phyloP scores from a whole-genome alignment of 2,888 invertebrate genomes.

The Acanthosepion lycidas region DNA sequence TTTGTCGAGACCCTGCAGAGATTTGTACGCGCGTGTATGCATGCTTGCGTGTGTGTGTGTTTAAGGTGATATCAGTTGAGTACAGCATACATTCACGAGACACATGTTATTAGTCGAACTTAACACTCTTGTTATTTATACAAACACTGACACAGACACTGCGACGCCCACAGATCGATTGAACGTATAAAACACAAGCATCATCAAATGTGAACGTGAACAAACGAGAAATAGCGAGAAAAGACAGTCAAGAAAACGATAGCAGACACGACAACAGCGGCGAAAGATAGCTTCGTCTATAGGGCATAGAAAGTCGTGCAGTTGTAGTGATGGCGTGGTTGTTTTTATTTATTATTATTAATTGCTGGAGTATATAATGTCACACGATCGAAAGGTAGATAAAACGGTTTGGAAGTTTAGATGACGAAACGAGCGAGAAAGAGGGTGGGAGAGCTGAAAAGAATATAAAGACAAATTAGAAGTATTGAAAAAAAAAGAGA shows the following conservation, averaged over 20 bases:
- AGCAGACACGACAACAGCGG: background rate
- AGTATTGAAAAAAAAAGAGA: no score
- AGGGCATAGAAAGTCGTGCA: background rate
- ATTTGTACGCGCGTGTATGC: background rate
- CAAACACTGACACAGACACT: background rate
- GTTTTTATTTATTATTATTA: background rate
- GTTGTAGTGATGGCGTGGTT: background rate
- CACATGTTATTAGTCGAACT: background rate
- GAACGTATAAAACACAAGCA: background rate
- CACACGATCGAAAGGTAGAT: background rate
- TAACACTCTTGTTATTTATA: background rate
- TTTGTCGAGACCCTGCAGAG: background rate
- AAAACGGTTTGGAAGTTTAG: background rate
- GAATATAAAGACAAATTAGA: no score
- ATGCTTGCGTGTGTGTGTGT: background rate
- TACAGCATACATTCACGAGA: background rate
- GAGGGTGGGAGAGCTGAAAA: no score
- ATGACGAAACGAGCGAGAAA: no score
- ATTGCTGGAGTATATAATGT: background rate
- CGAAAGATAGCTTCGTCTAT: background rate
- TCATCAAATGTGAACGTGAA: conserved; percentile 20
- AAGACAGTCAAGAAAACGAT: background rate
- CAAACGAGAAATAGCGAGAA: background rate
- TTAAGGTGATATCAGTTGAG: background rate
- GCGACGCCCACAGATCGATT: background rate